Evolutionary conservation across 2,888 invertebrate species (phyloP), one percentile per base, ranked within the genome.

Genomic region (Halictus quadricinctus): DNA sequence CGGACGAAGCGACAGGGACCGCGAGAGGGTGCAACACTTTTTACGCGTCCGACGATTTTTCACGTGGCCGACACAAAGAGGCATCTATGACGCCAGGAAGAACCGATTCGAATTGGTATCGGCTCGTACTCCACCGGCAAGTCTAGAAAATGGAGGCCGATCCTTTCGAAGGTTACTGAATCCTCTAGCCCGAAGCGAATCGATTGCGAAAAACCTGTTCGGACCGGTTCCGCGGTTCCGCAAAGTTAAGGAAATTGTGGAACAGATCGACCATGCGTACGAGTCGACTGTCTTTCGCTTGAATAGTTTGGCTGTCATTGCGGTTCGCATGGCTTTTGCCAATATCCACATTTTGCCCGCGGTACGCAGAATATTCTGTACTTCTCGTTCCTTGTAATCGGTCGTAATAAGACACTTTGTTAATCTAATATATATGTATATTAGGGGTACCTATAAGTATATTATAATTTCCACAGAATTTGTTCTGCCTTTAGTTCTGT

Each of bases 181-280:
- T 87, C 72, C 84, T 85, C 83, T 78, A 85, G 80, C 46, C 88
- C 88, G 88, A 69, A 58, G 87, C 91, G 87, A 92, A 92, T 92
- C 87, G 92, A 91, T 92, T 91, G 88, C 87, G 89, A 88, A 88
- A 88, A 92, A 91, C 72, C 78, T 73, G 88, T 48, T 36, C 84
- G 77, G 48, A 81, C 86, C 81, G 84, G 83, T 87, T 90, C 84
- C 87, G 88, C 89, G 89, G 90, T 91, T 91, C 91, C 87, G 90
- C 89, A 91, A 90, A 90, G 86, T 89, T 91, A 91, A 91, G 91
- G 83, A 91, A 92, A 91, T 92, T 89, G 88, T 90, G 69, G 80
- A 86, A 90, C 89, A 86, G 87, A 89, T 88, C 88, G 80, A 81
- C 88, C 86, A 89, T 88, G 88, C 88, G 87, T 84, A 66, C 64